Conservation (phyloP, 2,113 vertebrate genomes). For the Accipiter virgatus region DNA sequence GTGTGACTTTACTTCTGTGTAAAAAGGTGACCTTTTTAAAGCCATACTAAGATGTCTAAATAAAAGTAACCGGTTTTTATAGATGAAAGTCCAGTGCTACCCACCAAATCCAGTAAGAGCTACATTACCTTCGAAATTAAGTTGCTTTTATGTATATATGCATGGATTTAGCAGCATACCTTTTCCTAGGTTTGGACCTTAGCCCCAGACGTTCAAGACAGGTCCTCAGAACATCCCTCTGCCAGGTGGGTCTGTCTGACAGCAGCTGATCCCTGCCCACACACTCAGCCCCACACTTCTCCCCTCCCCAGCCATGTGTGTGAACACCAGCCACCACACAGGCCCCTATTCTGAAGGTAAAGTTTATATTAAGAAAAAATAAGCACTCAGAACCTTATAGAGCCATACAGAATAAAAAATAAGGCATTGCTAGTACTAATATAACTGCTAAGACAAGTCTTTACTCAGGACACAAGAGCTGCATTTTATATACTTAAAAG, state of each 20-base stretch:
- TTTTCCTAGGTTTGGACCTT: neutral
- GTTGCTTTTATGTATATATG: neutral
- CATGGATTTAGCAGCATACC: neutral
- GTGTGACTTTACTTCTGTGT: neutral
- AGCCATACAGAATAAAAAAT: neutral
- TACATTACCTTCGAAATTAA: neutral
- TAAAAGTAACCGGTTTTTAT: fast-evolving
- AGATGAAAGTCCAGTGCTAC: neutral
- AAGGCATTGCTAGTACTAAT: neutral
- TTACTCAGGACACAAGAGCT: neutral
- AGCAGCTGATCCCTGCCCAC: neutral
- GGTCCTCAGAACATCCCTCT: neutral
- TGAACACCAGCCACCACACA: neutral
- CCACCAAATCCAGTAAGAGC: neutral
- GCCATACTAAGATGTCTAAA: neutral
- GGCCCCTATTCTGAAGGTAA: fast-evolving
- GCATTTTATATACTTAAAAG: conserved; percentile 11
- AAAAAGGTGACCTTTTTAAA: neutral
- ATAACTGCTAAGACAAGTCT: neutral
- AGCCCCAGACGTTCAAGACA: neutral
- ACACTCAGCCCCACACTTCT: neutral
- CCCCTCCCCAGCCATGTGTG: neutral
- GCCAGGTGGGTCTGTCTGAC: neutral
- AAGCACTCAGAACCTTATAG: neutral
- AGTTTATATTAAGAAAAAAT: neutral